Evolutionary conservation across 2,113 vertebrate genomes (phyloP), one percentile per base, ranked within the genome.

Genomic region (Seriola rivoliana): DNA sequence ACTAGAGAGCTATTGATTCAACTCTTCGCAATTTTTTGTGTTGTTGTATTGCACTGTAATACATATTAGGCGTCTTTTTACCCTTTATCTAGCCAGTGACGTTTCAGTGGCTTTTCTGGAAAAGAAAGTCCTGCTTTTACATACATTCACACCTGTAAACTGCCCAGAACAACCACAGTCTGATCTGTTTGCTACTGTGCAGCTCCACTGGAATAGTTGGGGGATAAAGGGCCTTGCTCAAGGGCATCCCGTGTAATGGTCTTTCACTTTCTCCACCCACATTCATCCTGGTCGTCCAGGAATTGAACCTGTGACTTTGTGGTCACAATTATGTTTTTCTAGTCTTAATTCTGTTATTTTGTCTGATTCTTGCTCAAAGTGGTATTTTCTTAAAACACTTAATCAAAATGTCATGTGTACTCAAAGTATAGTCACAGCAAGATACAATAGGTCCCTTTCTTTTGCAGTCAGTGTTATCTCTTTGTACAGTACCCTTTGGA

Each of bases 121-220:
- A 46, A 46, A 13, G 4, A 48, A 48, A 48, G 13, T 48, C 46
- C 17, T 4, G 14, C 13, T 50, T 29, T 32, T 25, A 32, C 50
- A 36, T 2, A 42, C 8, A 32, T 59, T 32, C n/a, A 7, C 9
- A 34, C 55, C 19, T 42, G n/a, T 34, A 38, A 54, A 50, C 17
- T 50, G 44, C 44, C 44, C 44, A 13, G 13, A 52, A 52, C 19
- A 21, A 52, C 50, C 19, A 52, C 8, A 58, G 8, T 62, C 58
- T 69, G 67, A 79, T 36, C 68, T 48, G n/a, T 38, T 38, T 59
- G 54, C 57, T 14, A 14, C 57, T 40, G 32, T 66, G 46, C 40
- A 55, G 34, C 55, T 48, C 23, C 48, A 16, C n/a, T 38, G 36
- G 11, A 17, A 0, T 14, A 57, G 23, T 17, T 42, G 32, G 23